Base-by-base conservation (phyloP, 2,113 vertebrate species). In the Atractosteus spatula region DNA sequence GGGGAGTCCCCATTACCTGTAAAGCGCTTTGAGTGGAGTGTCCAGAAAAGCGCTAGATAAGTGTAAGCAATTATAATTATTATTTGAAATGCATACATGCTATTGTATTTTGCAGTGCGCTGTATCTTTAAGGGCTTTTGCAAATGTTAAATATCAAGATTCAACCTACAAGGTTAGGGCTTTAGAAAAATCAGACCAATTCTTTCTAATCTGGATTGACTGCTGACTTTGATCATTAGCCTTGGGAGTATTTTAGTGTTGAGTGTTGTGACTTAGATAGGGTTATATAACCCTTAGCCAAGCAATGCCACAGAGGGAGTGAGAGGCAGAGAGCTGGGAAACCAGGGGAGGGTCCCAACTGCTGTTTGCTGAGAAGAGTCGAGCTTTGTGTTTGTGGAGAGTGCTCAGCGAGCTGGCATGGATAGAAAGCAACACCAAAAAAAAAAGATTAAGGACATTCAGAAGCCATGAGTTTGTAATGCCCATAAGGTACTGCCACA, bases 171-270 rank as follows among this genome's bases (percentile, higher is more conserved):
- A 89, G 87, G 89, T 88, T 87, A 85, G 88, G 44, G 42, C 62
- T 75, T 71, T 41, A 69, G 88, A 93, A 90, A 86, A 86, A 88
- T 91, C 90, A 91, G 88, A 91, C 91, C 85, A 87, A 86, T 88
- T 85, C 83, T 88, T 88, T 86, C 88, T 91, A 89, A 92, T 89
- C 84, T 83, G 89, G 91, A 93, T 89, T 88, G 90, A 93, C 91
- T 88, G 86, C 85, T 87, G 88, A 90, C 90, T 91, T 92, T 92
- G 88, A 92, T 93, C 89, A 89, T 87, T 79, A 86, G 88, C 86
- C 88, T 84, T 85, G 82, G 88, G 86, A 89, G 84, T 87, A 83
- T 86, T 90, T 89, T 88, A 88, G 80, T 88, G 90, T 88, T 87
- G 87, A 92, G 86, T 83, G 84, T 84, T 89, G 89, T 91, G 87